A percentile compares a stretch with the other conserved stretches of the same genome.
Evolutionary conservation across 2,113 vertebrate genomes (phyloP).

Genomic region (Pterocles burchelli): DNA sequence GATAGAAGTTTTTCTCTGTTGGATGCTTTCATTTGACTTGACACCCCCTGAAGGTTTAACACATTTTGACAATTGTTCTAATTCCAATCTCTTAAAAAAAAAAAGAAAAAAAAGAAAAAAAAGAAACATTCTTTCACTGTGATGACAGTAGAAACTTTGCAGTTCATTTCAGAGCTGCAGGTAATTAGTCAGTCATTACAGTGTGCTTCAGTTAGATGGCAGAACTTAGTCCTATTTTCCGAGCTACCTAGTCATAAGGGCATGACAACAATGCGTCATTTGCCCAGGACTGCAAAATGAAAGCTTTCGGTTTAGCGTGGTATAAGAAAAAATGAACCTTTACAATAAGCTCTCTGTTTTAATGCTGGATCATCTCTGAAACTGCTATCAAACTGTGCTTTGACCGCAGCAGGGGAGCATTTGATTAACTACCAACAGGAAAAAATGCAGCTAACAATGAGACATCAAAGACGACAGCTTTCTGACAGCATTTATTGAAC

Average conservation of each 20-base stretch:
- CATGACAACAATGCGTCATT: not conserved
- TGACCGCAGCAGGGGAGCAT: slow-evolving; percentile 78
- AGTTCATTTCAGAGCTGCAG: slow-evolving; percentile 33
- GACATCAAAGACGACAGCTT: slow-evolving; percentile 81
- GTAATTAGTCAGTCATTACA: slow-evolving; percentile 54
- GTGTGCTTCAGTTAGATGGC: not conserved
- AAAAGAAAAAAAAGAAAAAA: not conserved
- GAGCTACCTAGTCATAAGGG: not conserved
- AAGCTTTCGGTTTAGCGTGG: not conserved
- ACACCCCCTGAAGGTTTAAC: slow-evolving; percentile 21
- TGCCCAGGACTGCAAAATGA: not conserved
- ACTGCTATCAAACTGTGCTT: slow-evolving; percentile 62
- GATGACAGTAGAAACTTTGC: slow-evolving; percentile 13
- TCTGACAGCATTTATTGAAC: slow-evolving; percentile 81
- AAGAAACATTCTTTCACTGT: not conserved
- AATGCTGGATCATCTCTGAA: slow-evolving; percentile 71
- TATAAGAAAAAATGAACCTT: not conserved
- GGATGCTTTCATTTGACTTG: slow-evolving; percentile 42
- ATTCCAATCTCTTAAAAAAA: not conserved
- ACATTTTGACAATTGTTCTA: slow-evolving; percentile 51
- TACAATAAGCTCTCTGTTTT: not conserved
- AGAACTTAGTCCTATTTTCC: not conserved
- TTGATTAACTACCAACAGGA: slow-evolving; percentile 81
- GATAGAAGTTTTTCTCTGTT: slow-evolving; percentile 19
- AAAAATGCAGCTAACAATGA: slow-evolving; percentile 75